A percentile compares a stretch with the other conserved stretches of the same genome.
phyloP scores from a whole-genome alignment of 1,140 invertebrate genomes.

The Phthorimaea operculella region DNA sequence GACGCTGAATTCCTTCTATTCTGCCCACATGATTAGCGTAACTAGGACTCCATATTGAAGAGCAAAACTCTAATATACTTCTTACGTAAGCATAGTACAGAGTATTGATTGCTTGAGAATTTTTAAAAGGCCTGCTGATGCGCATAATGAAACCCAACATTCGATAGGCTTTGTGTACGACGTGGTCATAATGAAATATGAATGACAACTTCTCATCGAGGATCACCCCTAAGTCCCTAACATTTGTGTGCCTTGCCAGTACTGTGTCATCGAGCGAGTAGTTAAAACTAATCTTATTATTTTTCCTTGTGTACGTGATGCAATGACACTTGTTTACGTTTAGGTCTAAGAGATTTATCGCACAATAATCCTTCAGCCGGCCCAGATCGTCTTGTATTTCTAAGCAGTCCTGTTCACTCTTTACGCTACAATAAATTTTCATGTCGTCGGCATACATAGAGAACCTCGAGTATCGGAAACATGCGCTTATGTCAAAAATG shows the following conservation, averaged over 20 bases:
- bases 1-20: no score
- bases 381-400: not conserved
- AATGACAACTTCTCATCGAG: not conserved
- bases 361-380: not conserved
- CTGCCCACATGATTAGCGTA: no score
- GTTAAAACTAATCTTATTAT: not conserved
- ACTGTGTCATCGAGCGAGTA: not conserved
- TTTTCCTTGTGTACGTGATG: not conserved
- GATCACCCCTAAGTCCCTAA: not conserved
- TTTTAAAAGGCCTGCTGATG: not conserved
- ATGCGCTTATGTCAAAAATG: not conserved
- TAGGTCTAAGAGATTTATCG: not conserved
- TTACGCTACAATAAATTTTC: not conserved
- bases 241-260: not conserved
- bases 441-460: constrained; percentile 2
- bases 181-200: not conserved
- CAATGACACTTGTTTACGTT: not conserved
- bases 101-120: not conserved
- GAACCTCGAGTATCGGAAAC: not conserved
- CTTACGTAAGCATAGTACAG: not conserved
- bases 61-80: no score
- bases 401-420: not conserved
- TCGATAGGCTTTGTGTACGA: not conserved
- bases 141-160: not conserved
- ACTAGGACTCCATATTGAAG: no score